Evolutionary conservation across 2,797 vertebrate genomes (phyloP), one percentile per base, ranked within the genome.

Genomic region (Paramormyrops hopkinsi): DNA sequence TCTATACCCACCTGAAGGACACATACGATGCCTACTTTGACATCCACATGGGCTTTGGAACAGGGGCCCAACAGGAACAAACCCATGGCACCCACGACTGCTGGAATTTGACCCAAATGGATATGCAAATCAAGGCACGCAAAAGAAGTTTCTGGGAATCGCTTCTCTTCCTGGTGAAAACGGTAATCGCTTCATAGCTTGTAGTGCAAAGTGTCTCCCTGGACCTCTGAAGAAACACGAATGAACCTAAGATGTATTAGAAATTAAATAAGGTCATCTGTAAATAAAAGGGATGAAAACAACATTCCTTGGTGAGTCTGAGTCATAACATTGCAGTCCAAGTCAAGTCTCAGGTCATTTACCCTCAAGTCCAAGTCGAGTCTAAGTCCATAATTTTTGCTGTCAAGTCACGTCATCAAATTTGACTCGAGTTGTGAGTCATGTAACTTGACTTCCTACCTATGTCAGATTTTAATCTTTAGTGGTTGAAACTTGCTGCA

Each of bases 201-300:
- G 51, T 41, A 87, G 2, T 17, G n/a, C 51, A 86, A 86, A 22
- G 51, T 59, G 85, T 86, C 51, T 87, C 85, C 85, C 53, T 87
- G 51, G 53, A n/a, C 33, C 53, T 59, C 29, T 11, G 44, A 46
- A 84, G 44, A 48, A 48, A 84, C 82, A 73, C 2, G 4, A 73
- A 73, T 17, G 4, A 73, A 37, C 65, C 29, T 17, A 73, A 73
- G 65, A 37, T 33, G 4, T 17, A 73, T 37, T 37, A 37, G 11
- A 73, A 37, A 69, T 69, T 69, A 69, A 69, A 33, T 69, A 29
- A 73, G 29, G 65, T 73, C 65, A 6, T 73, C 65, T 37, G 65
- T 62, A 62, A 62, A 62, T 62, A 62, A 62, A 7, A 62, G 56
- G n/a, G 56, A 62, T 62, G 56, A 62, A 8, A 62, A 62, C n/a